These are phyloP conservation scores for Triplophysa yarkandensis DNA, from an alignment of 2,797 vertebrate species.

Conservation along the genomic window DNA sequence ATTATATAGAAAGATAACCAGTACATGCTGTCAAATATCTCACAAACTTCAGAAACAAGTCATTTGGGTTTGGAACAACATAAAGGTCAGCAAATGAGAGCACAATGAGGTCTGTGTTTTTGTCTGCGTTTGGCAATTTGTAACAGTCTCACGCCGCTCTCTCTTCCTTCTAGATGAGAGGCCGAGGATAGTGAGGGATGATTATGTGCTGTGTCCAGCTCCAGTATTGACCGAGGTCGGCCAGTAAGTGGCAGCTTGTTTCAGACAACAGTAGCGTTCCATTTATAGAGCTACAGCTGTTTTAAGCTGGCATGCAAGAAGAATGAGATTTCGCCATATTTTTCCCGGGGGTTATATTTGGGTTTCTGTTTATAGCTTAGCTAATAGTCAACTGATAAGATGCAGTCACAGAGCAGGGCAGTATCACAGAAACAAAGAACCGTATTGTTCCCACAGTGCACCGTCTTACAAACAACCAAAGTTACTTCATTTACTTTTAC, in stretches of 20 bases:
- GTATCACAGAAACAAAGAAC: conserved; percentile 31
- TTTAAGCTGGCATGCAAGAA: not conserved
- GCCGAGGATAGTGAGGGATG: conserved; percentile 77
- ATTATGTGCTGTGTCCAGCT: conserved; percentile 88
- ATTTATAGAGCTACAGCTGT: conserved; percentile 47
- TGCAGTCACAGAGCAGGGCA: conserved; percentile 6
- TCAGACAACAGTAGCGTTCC: conserved; percentile 34
- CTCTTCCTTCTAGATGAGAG: conserved; percentile 79
- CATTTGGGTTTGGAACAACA: not conserved
- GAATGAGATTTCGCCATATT: conserved; percentile 29
- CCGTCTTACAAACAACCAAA: conserved; percentile 32
- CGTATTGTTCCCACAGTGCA: conserved; percentile 40
- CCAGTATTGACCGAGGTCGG: conserved; percentile 83
- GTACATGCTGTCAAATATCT: not conserved
- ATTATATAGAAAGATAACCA: not conserved
- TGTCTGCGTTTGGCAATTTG: conserved; percentile 42
- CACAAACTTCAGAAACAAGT: not conserved
- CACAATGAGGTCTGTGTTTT: conserved; percentile 38
- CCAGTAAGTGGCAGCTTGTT: conserved; percentile 84
- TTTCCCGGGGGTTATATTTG: conserved; percentile 30
- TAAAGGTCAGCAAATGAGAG: conserved; percentile 11
- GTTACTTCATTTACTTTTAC: not conserved
- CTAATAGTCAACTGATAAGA: conserved; percentile 52
- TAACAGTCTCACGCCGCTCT: conserved; percentile 36
- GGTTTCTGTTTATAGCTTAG: conserved; percentile 47